Percentiles rank a stretch among this genome's conserved stretches.
Evolutionary conservation across 2,888 invertebrate genomes (phyloP).

Genomic region (Holacanthella duospinosa): DNA sequence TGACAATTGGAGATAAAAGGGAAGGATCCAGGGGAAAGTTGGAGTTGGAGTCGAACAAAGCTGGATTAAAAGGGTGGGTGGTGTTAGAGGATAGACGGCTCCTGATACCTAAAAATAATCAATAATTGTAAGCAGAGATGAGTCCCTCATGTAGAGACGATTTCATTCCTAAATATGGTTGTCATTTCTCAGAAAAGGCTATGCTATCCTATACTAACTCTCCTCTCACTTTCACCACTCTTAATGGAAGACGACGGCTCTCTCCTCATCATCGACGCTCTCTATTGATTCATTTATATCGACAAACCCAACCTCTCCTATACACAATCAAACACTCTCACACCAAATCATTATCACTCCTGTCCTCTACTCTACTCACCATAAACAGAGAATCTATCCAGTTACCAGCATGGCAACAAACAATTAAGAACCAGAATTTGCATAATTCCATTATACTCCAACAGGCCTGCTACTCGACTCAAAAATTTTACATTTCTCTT

Average conservation of each 20-base stretch:
- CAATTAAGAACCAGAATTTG: constrained; percentile 38
- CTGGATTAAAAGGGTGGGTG: constrained; percentile 35
- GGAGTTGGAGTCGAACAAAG: constrained; percentile 15
- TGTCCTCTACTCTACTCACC: too few relatives aligned
- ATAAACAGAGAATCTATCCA: too few relatives aligned
- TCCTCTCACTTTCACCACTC: neutral
- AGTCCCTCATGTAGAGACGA: too few relatives aligned
- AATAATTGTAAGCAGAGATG: constrained; percentile 37
- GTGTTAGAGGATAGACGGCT: constrained; percentile 8
- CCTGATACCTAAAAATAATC: constrained; percentile 31
- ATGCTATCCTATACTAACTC: neutral
- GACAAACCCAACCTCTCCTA: constrained; percentile 12
- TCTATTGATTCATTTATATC: constrained; percentile 37
- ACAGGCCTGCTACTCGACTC: neutral
- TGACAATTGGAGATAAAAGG: constrained; percentile 37
- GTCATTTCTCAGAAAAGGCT: constrained; percentile 23
- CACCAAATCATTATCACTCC: neutral
- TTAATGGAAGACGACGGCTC: constrained; percentile 3
- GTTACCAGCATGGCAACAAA: constrained; percentile 36
- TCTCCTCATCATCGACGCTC: constrained; percentile 33
- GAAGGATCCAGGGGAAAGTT: constrained; percentile 8
- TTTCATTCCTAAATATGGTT: constrained; percentile 31
- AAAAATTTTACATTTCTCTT: neutral
- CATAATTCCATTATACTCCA: constrained; percentile 30
- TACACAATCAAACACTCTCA: neutral